These are phyloP conservation scores for Babylonia areolata DNA, from an alignment of 1,140 invertebrate genomes.

Conservation along the genomic window DNA sequence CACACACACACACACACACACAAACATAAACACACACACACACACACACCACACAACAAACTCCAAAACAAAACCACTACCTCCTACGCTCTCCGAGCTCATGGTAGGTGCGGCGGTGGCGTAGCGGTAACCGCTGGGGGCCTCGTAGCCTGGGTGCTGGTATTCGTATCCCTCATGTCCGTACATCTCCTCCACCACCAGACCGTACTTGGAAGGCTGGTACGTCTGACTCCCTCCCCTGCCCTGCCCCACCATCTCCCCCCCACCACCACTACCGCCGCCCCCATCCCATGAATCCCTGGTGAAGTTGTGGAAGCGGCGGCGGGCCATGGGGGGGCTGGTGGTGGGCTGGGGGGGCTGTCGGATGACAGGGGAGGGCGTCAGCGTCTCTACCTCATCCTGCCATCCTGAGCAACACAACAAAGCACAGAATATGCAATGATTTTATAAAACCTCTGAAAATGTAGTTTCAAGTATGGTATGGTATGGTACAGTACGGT, in stretches of 20 bases:
- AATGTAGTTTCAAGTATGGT: too few species aligned
- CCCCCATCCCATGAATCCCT: constrained; percentile 29
- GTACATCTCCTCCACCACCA: constrained; percentile 29
- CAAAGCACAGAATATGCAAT: neutral
- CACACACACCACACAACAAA: neutral
- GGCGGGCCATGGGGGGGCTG: constrained; percentile 25
- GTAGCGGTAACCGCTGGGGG: too few species aligned
- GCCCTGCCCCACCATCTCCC: neutral
- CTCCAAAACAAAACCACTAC: neutral
- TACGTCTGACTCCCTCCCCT: constrained; percentile 3
- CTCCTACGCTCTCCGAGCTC: neutral
- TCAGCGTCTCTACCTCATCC: constrained; percentile 43
- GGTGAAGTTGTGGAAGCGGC: constrained; percentile 16
- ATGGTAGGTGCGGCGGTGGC: too few species aligned
- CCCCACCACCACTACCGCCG: neutral
- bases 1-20: constrained; percentile 6
- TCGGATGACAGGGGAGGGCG: constrained; percentile 40
- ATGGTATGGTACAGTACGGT: too few species aligned
- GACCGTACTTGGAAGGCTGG: constrained; percentile 29
- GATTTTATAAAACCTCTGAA: too few species aligned
- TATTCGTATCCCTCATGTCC: neutral
- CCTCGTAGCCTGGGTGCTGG: neutral
- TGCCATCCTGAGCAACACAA: constrained; percentile 41
- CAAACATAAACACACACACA: neutral
- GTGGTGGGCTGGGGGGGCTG: constrained; percentile 8